Base-by-base conservation (phyloP, 1,140 invertebrate species). In the Episyrphus balteatus region DNA sequence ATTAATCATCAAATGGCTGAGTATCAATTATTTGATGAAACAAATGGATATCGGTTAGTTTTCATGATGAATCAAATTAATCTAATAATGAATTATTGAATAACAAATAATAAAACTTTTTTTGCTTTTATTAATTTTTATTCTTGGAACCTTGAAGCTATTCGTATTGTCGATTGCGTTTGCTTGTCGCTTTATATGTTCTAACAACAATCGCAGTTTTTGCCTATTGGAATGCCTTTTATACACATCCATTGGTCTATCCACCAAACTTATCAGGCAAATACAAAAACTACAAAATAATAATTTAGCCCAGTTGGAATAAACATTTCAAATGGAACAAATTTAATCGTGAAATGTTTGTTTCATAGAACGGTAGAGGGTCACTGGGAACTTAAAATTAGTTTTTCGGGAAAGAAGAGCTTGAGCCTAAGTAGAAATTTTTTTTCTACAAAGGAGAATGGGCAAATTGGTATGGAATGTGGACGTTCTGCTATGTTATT, bases 141-240 rank as follows among this genome's bases (percentile, higher is more conserved):
- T 10, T 5, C 19, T 19, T 39, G 12, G 1, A 3, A 37, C 38
- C 12, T 46, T 21, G 12, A 21, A 47, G 46, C 14, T 47, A 47
- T n/a, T 40, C 32, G 18, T 45, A 50, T 21, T 46, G 40, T 15
- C 30, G 41, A 38, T 50, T 40, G 49, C 49, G 49, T 18, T 39
- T 50, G 32, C 17, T 50, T 26, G 32, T 50, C n/a, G 17, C 33
- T 15, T 17, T 50, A 18, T 50, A 46, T 32, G 42, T 44, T 21
- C 42, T 42, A 11, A 38, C 50, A 14, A 51, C 50, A n/a, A 41
- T 44, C 14, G 43, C 47, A 31, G 50, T 51, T 10, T 51, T 48
- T 37, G 21, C 37, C 5, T n/a, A 38, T 15, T 51, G 50, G 50
- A 44, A 48, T 14, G 36, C 39, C 3, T 34, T 44, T n/a, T 51